Percentiles rank a stretch among this genome's conserved stretches.
Conservation (phyloP, 2,797 vertebrate species). For the Amazonetta brasiliensis region DNA sequence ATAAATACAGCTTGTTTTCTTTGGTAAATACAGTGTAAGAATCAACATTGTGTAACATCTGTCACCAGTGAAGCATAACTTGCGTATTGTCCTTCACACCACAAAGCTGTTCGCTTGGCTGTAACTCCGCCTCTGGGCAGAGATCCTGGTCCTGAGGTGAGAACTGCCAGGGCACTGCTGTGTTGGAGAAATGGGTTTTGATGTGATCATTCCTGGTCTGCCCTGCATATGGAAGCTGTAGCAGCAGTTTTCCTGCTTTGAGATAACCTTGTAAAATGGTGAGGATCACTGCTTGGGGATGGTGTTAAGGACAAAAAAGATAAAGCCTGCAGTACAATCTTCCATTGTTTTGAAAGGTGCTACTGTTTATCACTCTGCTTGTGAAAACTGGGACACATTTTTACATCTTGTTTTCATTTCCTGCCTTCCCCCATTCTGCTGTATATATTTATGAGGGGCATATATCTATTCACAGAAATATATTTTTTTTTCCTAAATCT, state of each 20-base stretch:
- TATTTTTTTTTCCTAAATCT: not conserved
- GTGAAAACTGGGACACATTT: not conserved
- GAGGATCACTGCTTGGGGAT: not conserved
- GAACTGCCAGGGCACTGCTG: not conserved
- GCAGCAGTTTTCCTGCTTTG: not conserved
- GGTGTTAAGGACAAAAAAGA: not conserved
- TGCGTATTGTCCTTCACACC: not conserved
- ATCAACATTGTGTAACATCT: not conserved
- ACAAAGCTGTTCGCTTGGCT: accelerated
- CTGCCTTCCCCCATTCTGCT: not conserved
- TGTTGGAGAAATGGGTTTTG: not conserved
- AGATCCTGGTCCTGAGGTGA: not conserved
- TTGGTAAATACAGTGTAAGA: not conserved
- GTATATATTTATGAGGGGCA: not conserved
- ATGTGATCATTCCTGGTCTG: not conserved
- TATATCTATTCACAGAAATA: not conserved
- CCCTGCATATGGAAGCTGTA: not conserved
- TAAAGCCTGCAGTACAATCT: not conserved
- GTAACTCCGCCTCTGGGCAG: accelerated
- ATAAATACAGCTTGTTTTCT: not conserved
- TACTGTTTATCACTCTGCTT: not conserved
- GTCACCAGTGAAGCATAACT: not conserved
- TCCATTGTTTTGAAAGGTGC: not conserved
- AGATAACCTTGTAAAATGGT: not conserved
- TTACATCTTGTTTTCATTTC: not conserved